phyloP scores from a whole-genome alignment of 2,888 invertebrate genomes.

The Branchipolynoe longqiensis region DNA sequence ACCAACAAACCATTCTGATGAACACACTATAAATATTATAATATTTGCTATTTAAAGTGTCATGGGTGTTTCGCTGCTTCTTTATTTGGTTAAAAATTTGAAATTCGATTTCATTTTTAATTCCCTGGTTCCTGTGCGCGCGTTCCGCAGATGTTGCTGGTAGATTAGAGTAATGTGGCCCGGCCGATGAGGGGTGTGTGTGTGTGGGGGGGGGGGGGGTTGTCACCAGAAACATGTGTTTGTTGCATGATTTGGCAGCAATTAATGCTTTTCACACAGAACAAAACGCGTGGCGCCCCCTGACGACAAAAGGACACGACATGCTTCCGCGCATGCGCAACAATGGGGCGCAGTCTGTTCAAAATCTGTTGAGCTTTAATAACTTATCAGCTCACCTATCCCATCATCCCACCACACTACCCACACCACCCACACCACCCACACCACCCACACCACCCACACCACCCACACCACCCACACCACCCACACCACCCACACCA shows the following conservation, averaged over 20 bases:
- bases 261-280: conserved; percentile 22
- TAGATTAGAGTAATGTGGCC: no score
- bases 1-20: no score
- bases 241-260: conserved; percentile 23
- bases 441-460: not conserved
- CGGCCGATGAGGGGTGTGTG: no score
- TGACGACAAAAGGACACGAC: not conserved
- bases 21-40: no score
- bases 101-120: no score
- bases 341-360: not conserved
- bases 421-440: not conserved
- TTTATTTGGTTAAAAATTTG: no score
- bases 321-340: not conserved
- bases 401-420: not conserved
- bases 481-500: not conserved
- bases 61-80: no score
- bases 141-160: no score
- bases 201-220: no score
- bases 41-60: no score
- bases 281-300: not conserved
- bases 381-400: conserved; percentile 2
- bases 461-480: not conserved
- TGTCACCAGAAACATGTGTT: conserved; percentile 5
- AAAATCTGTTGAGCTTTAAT: conserved; percentile 36
- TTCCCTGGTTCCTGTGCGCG: no score